phyloP scores from a whole-genome alignment of 2,888 invertebrate genomes.

The Lydus trimaculatus region DNA sequence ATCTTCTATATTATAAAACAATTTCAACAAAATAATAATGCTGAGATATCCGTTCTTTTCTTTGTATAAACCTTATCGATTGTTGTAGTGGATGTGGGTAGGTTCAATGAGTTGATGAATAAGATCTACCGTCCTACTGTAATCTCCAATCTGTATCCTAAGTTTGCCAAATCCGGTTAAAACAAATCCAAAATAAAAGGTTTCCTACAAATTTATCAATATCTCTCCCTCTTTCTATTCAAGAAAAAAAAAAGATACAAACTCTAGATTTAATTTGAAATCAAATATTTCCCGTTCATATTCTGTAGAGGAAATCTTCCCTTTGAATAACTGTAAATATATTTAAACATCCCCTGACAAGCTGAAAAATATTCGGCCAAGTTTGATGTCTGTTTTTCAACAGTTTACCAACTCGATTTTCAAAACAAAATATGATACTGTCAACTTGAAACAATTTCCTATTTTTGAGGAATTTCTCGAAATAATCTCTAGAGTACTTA shows the following conservation, averaged over 20 bases:
- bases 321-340: too few relatives aligned
- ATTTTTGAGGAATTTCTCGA: slow-evolving; percentile 5
- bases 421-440: too few relatives aligned
- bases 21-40: background rate
- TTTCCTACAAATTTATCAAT: background rate
- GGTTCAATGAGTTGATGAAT: background rate
- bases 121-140: background rate
- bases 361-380: too few relatives aligned
- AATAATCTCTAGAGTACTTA: slow-evolving; percentile 27
- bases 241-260: too few relatives aligned
- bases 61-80: background rate
- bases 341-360: too few relatives aligned
- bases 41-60: slow-evolving; percentile 1
- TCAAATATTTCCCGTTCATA: background rate
- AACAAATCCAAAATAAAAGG: background rate
- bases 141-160: background rate
- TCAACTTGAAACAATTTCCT: too few relatives aligned
- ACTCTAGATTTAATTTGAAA: too few relatives aligned
- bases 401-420: too few relatives aligned
- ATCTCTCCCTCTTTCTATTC: too few relatives aligned
- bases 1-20: background rate
- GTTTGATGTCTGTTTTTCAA: too few relatives aligned
- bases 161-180: background rate
- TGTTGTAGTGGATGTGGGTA: background rate
- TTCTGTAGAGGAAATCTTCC: too few relatives aligned